Base-by-base conservation (phyloP, 2,797 vertebrate species). In the Toxotes lorentzi region DNA sequence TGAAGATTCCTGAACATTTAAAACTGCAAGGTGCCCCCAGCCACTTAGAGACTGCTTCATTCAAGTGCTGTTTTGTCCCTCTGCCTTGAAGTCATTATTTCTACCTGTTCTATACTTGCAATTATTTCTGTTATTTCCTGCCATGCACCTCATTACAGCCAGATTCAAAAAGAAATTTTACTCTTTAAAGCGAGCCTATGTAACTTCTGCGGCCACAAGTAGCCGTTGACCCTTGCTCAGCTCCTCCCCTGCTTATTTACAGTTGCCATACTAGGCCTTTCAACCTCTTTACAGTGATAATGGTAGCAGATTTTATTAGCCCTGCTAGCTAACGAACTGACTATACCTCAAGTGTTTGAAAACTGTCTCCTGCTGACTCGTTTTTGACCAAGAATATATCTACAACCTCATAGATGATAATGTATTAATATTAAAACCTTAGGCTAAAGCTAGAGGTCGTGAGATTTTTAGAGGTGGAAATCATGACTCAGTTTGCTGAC, bases 141-240 rank as follows among this genome's bases (percentile, higher is more conserved):
- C 21, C 41, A 47, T 19, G 23, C 11, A 45, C 54, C 43, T 21
- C 47, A 40, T 62, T 77, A 78, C 7, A 70, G 11, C 38, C 14
- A 63, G 1, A 56, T 32, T 40, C 35, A n/a, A 16, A 67, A 63
- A 57, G 3, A 60, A 3, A 34, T 35, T 34, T 16, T 16, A 9
- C 24, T 48, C 73, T 61, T 70, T 61, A 70, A 64, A 78, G 65
- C 2, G 10, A 82, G 64, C 13, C 48, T 14, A 23, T 82, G 41
- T 57, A 58, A 19, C 41, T 47, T 67, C 64, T 64, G 5, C 34
- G 34, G 17, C 30, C 13, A 70, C 17, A 27, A 7, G 27, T 57
- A n/a, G 4, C 38, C 35, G 24, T 6, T 43, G n/a, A 53, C 43
- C n/a, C 16, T 68, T 32, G 4, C 12, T 61, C 19, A 53, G 43